Percentiles rank a stretch among this genome's conserved stretches.
These are phyloP conservation scores for Distichodus sexfasciatus DNA, from an alignment of 2,797 vertebrate genomes.

Conservation along the genomic window DNA sequence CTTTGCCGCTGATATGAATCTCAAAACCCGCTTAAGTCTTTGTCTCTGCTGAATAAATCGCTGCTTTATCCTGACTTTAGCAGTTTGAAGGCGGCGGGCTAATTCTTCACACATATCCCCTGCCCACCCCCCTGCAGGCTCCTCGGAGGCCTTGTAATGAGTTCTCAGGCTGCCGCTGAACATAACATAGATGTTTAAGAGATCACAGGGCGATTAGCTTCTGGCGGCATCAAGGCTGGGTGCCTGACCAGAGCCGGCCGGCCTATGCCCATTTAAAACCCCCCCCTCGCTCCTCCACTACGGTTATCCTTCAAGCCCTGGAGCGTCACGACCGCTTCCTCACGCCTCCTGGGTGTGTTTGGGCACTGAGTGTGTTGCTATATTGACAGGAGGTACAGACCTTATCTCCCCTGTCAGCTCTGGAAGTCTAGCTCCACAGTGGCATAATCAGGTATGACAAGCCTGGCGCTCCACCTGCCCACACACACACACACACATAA, in stretches of 20 bases:
- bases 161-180: conserved; percentile 70
- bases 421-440: conserved; percentile 47
- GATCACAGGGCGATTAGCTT: conserved; percentile 52
- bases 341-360: conserved; percentile 45
- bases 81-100: conserved; percentile 73
- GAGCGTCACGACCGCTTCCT: conserved; percentile 17
- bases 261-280: conserved; percentile 37
- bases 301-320: conserved; percentile 41
- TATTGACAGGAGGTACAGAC: conserved; percentile 41
- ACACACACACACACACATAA: conserved; percentile 22
- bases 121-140: conserved; percentile 53
- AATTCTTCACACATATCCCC: conserved; percentile 68
- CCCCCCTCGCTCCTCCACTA: no score
- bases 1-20: conserved; percentile 69
- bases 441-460: conserved; percentile 63
- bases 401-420: conserved; percentile 44
- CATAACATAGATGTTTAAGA: conserved; percentile 64
- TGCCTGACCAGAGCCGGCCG: conserved; percentile 28
- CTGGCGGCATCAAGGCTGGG: conserved; percentile 24
- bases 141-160: conserved; percentile 68
- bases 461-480: conserved; percentile 52
- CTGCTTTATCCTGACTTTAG: conserved; percentile 75
- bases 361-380: conserved; percentile 54
- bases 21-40: conserved; percentile 78
- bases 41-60: conserved; percentile 80